Percentiles rank a stretch among this genome's conserved stretches.
Evolutionary conservation across 2,113 vertebrate genomes (phyloP).

Genomic region (Trichomycterus rosablanca): DNA sequence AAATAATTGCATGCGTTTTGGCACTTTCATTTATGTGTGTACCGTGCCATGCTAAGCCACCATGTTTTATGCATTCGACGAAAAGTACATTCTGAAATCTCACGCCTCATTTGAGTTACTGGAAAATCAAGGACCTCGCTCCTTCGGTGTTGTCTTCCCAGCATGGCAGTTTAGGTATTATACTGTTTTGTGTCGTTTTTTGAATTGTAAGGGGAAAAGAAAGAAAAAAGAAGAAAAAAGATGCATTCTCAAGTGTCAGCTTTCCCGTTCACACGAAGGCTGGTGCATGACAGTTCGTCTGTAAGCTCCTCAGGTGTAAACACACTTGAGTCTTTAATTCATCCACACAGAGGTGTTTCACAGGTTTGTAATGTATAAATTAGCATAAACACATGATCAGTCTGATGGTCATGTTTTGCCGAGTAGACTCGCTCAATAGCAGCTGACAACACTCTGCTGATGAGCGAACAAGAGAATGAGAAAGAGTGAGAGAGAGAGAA

Average conservation of each 20-base stretch:
- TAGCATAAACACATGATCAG: slow-evolving; percentile 31
- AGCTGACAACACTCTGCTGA: slow-evolving; percentile 2
- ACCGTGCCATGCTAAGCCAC: slow-evolving; percentile 49
- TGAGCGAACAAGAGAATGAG: slow-evolving; percentile 10
- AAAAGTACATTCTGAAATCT: slow-evolving; percentile 56
- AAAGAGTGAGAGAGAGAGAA: neutral
- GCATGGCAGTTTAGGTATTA: slow-evolving; percentile 7
- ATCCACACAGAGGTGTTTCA: slow-evolving; percentile 28
- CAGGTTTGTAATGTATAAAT: slow-evolving; percentile 42
- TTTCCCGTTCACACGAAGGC: slow-evolving; percentile 58
- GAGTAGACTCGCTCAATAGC: slow-evolving; percentile 14
- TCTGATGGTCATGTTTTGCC: slow-evolving; percentile 34
- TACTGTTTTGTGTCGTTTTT: slow-evolving; percentile 17
- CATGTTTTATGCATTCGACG: slow-evolving; percentile 66
- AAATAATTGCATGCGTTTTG: slow-evolving; percentile 67
- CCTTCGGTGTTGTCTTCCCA: slow-evolving; percentile 46
- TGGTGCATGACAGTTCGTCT: slow-evolving; percentile 57
- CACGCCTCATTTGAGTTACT: slow-evolving; percentile 67
- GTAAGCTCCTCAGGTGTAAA: slow-evolving; percentile 69
- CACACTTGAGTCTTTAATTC: slow-evolving; percentile 42
- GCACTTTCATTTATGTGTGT: slow-evolving; percentile 52
- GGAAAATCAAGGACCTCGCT: slow-evolving; percentile 62
- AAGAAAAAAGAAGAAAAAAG: no score
- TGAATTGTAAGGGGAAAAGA: neutral
- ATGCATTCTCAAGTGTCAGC: slow-evolving; percentile 52